These are phyloP conservation scores for Mandrillus leucophaeus DNA, from an alignment of 2,113 vertebrate species.

Conservation along the genomic window DNA sequence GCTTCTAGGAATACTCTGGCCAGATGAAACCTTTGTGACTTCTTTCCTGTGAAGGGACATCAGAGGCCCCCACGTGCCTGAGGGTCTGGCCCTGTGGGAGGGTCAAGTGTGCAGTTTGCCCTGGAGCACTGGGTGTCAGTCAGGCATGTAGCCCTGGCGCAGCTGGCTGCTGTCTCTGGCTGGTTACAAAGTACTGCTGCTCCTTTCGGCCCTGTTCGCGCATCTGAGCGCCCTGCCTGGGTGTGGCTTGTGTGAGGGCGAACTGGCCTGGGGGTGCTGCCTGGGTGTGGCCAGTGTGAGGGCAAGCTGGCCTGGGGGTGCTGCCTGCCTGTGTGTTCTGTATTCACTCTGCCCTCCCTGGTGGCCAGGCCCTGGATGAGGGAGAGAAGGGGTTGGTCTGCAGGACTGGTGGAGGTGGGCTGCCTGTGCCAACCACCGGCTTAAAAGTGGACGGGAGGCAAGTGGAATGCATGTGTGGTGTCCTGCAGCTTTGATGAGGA, in stretches of 20 bases:
- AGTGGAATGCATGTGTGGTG: neutral
- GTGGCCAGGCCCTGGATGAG: too few relatives aligned
- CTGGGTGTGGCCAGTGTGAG: neutral
- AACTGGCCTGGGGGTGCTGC: too few relatives aligned
- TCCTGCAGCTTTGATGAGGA: neutral
- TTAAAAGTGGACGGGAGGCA: neutral
- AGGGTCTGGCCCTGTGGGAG: neutral
- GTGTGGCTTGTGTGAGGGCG: neutral
- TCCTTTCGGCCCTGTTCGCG: neutral
- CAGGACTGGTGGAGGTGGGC: neutral
- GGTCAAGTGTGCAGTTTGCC: neutral
- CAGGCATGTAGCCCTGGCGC: neutral
- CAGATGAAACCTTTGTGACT: neutral
- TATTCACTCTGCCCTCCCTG: neutral
- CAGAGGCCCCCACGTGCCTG: neutral
- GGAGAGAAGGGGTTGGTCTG: neutral
- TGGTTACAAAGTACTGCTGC: neutral
- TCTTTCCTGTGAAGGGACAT: neutral
- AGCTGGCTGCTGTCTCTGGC: neutral
- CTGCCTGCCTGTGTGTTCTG: accelerated
- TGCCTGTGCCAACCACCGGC: neutral
- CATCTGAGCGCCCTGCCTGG: too few relatives aligned
- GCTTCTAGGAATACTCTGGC: neutral
- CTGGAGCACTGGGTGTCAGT: neutral
- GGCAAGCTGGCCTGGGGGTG: neutral